Conservation (phyloP, 2,888 invertebrate species). For the Perizoma flavofasciatum region DNA sequence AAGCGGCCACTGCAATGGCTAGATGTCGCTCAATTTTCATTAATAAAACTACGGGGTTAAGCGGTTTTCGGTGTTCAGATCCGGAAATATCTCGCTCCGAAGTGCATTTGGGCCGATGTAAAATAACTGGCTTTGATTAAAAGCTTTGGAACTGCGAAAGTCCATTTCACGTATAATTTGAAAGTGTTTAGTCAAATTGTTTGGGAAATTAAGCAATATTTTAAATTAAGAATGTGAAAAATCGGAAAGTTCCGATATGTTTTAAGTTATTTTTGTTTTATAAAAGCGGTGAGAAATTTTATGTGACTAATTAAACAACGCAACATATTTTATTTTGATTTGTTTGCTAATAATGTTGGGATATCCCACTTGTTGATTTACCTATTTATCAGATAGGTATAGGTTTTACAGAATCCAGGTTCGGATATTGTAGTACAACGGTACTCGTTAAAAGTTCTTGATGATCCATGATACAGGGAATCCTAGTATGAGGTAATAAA, state of each 20-base stretch:
- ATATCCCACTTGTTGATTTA: too few relatives aligned
- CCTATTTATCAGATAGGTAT: too few relatives aligned
- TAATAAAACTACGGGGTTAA: slow-evolving; percentile 76
- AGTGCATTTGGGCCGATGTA: slow-evolving; percentile 35
- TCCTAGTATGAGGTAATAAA: too few relatives aligned
- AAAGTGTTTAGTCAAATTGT: background rate
- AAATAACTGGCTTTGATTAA: slow-evolving; percentile 33
- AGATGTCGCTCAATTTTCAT: slow-evolving; percentile 82
- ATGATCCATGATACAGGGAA: too few relatives aligned
- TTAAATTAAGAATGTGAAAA: slow-evolving; percentile 1
- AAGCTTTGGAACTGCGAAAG: slow-evolving; percentile 24
- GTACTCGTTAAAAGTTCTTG: too few relatives aligned
- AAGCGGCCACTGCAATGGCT: slow-evolving; percentile 56
- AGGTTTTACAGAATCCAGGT: too few relatives aligned
- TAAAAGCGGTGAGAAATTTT: too few relatives aligned
- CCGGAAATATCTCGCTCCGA: slow-evolving; percentile 56
- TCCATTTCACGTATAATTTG: slow-evolving; percentile 20
- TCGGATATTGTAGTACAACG: too few relatives aligned
- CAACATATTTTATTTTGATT: background rate
- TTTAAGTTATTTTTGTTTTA: too few relatives aligned
- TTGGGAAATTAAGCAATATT: background rate
- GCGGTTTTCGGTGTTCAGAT: slow-evolving; percentile 77
- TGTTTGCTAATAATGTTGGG: too few relatives aligned
- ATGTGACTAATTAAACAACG: too few relatives aligned
- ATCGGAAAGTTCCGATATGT: background rate